Evolutionary conservation across 2,888 invertebrate species (phyloP), one percentile per base, ranked within the genome.

Genomic region (Fragum sueziense): DNA sequence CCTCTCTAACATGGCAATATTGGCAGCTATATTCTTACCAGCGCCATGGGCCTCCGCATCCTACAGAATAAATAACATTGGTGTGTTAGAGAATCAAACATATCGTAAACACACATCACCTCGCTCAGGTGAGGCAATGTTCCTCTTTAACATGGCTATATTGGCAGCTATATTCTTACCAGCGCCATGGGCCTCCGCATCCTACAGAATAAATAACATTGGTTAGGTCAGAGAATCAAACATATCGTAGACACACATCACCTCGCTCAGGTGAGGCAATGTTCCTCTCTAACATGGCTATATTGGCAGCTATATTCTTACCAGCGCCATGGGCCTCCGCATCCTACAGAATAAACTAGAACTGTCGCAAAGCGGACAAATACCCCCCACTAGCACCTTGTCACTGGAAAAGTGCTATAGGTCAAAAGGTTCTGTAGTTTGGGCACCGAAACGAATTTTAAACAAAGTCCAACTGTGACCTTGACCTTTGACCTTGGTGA

Each of bases 41-140:
- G 86, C 89, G 20, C 93, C 93, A 82, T 93, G 93, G 2, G 91
- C 87, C 74, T 93, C 93, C 20, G 92, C 91, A 88, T 93, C 93
- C 92, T 93, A 73, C 17, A 31, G 20, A 31, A 31, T 11, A 31
- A 61, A 52, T 52, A 52, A 52, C 52, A n/a, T n/a, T n/a, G n/a
- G n/a, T n/a, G n/a, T n/a, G n/a, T n/a, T n/a, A n/a, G n/a, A n/a
- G n/a, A n/a, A n/a, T n/a, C n/a, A n/a, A n/a, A 91, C 89, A 84
- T 92, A 93, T 51, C 91, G 85, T 34, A 93, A 87, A 76, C 89
- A 78, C n/a, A 90, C 85, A 14, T 88, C 90, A 0, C 92, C 92
- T 29, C 91, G 85, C 0, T 83, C 82, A 6, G 88, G 88, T 2
- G 86, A 82, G 2, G 82, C 78, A 0, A 74, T 84, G 79, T 93